Evolutionary conservation across 2,888 invertebrate genomes (phyloP).

Genomic region (Leucophora obtusa): DNA sequence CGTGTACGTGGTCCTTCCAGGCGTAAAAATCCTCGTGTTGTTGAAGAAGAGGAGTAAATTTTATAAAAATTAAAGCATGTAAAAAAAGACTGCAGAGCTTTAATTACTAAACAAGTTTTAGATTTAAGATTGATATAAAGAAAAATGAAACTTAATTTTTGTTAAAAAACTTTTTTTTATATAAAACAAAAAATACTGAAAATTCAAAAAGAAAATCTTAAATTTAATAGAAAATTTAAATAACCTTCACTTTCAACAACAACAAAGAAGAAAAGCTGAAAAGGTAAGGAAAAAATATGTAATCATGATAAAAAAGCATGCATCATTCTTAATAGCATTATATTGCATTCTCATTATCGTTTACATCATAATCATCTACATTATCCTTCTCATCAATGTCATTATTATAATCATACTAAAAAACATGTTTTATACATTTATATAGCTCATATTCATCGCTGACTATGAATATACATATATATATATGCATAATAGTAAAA

Average conservation of each 20-base stretch:
- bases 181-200: constrained; percentile 6
- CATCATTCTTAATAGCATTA: neutral
- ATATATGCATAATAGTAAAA: neutral
- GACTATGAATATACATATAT: neutral
- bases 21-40: constrained; percentile 70
- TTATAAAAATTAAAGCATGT: constrained; percentile 15
- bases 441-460: constrained; percentile 34
- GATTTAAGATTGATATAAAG: constrained; percentile 42
- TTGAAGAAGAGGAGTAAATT: constrained; percentile 61
- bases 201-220: constrained; percentile 1
- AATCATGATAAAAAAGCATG: neutral
- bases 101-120: constrained; percentile 22
- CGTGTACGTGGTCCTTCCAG: constrained; percentile 79
- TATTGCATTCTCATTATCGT: neutral
- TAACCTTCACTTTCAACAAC: neutral
- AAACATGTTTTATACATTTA: constrained; percentile 29
- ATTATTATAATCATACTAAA: constrained; percentile 38
- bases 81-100: constrained; percentile 35
- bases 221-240: no score
- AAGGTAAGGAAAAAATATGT: neutral
- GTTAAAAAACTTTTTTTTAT: constrained; percentile 14
- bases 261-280: constrained; percentile 1
- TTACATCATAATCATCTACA: constrained; percentile 33
- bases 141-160: constrained; percentile 17
- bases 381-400: constrained; percentile 37